Conservation (phyloP, 2,113 vertebrate genomes). For the Alouatta palliata region DNA sequence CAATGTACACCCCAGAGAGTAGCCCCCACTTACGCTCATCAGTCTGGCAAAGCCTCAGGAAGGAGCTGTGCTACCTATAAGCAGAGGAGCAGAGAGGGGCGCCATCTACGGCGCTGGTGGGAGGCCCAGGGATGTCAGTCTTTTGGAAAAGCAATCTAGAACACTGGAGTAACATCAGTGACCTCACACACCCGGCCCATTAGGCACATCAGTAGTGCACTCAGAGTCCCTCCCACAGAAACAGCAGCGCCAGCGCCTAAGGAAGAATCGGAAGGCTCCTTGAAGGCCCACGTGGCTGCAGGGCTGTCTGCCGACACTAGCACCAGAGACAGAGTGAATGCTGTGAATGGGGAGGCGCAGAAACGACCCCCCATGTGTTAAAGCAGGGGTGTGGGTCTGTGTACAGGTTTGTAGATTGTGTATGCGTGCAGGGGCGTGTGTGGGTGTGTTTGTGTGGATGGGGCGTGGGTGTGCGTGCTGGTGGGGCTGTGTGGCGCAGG, state of each 20-base stretch:
- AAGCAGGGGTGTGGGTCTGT: background rate
- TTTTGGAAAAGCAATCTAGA: background rate
- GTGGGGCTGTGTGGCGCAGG: too few relatives aligned
- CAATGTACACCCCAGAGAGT: background rate
- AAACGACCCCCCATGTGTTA: accelerated
- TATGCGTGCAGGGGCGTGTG: accelerated
- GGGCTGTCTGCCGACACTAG: accelerated
- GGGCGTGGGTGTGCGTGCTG: background rate
- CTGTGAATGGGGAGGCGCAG: background rate
- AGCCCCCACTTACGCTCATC: background rate
- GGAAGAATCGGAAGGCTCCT: background rate
- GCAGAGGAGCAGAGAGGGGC: background rate
- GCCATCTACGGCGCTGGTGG: accelerated
- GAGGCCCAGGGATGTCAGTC: background rate
- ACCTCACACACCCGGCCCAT: background rate
- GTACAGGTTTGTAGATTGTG: background rate
- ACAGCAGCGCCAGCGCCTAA: too few relatives aligned
- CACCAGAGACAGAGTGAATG: accelerated
- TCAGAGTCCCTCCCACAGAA: accelerated
- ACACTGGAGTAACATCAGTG: too few relatives aligned
- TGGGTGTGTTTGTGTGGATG: accelerated
- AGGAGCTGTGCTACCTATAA: accelerated
- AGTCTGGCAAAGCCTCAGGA: background rate
- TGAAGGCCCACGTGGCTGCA: accelerated
- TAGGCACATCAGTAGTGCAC: accelerated